Percentiles rank a stretch among this genome's conserved stretches.
Evolutionary conservation across 2,113 vertebrate genomes (phyloP).

Genomic region (Aspiorhynchus laticeps): DNA sequence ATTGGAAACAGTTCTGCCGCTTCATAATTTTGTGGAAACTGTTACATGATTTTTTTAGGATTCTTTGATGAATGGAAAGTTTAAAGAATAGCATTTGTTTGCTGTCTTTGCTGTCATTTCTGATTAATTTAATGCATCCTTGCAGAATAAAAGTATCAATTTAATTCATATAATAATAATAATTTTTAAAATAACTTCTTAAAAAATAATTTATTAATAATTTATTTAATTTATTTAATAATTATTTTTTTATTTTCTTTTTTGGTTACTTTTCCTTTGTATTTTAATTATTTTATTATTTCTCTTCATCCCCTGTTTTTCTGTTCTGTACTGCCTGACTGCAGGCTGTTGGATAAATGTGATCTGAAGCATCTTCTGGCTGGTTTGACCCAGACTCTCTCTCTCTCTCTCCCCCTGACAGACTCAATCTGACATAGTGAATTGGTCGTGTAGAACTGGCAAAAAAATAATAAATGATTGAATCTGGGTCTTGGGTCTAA

Average conservation of each 20-base stretch:
- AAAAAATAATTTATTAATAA: too few relatives aligned
- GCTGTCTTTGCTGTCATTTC: too few relatives aligned
- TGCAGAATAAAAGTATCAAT: too few relatives aligned
- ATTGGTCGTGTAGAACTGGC: constrained; percentile 45
- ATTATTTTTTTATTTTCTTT: too few relatives aligned
- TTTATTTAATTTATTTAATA: too few relatives aligned
- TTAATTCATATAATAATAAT: too few relatives aligned
- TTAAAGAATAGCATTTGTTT: too few relatives aligned
- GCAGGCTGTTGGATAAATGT: constrained; percentile 1
- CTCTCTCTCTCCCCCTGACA: constrained; percentile 22
- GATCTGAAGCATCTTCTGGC: constrained; percentile 40
- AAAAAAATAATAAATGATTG: constrained; percentile 42
- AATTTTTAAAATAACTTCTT: too few relatives aligned
- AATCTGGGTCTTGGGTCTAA: constrained; percentile 72
- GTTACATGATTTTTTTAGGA: not conserved
- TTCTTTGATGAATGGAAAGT: too few relatives aligned
- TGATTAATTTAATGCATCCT: too few relatives aligned
- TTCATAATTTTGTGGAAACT: not conserved
- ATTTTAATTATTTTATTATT: too few relatives aligned
- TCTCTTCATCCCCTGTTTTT: not conserved
- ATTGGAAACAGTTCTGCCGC: not conserved
- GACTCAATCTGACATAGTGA: constrained; percentile 46
- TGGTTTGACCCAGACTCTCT: constrained; percentile 18
- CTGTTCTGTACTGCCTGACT: not conserved
- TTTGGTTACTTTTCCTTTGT: not conserved